These are phyloP conservation scores for Mayetiola destructor DNA, from an alignment of 2,888 invertebrate species.

Conservation along the genomic window DNA sequence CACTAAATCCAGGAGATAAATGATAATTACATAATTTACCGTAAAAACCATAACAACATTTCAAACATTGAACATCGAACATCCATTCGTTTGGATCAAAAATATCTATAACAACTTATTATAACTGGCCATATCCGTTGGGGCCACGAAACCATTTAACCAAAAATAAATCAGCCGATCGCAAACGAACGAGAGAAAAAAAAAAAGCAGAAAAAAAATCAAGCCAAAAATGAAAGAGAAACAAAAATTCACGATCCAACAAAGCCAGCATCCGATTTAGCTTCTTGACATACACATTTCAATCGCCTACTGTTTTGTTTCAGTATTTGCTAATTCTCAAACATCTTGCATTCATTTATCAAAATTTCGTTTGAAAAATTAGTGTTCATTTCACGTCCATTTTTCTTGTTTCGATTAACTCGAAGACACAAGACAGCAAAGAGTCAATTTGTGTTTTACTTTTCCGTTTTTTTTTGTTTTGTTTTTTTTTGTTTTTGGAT, in stretches of 20 bases:
- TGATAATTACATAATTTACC: background rate
- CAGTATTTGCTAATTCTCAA: constrained; percentile 6
- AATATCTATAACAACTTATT: no score
- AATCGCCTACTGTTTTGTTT: constrained; percentile 7
- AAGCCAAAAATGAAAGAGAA: background rate
- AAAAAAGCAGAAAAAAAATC: background rate
- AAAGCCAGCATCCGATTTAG: background rate
- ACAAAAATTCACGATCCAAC: background rate
- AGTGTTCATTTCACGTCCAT: background rate
- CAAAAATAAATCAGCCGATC: no score
- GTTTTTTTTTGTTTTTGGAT: background rate
- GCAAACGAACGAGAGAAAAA: background rate
- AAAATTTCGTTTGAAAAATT: constrained; percentile 4
- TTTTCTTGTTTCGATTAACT: background rate
- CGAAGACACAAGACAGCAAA: no score
- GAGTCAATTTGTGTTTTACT: no score
- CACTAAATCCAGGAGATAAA: background rate
- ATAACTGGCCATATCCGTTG: no score
- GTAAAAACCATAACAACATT: constrained; percentile 1
- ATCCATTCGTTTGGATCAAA: no score
- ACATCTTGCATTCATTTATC: constrained; percentile 10
- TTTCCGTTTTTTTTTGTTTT: background rate
- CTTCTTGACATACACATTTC: background rate
- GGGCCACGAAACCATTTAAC: no score
- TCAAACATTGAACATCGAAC: no score